Base-by-base conservation (phyloP, 23 tunicate genomes). In the Clavelina lepadiformis region DNA sequence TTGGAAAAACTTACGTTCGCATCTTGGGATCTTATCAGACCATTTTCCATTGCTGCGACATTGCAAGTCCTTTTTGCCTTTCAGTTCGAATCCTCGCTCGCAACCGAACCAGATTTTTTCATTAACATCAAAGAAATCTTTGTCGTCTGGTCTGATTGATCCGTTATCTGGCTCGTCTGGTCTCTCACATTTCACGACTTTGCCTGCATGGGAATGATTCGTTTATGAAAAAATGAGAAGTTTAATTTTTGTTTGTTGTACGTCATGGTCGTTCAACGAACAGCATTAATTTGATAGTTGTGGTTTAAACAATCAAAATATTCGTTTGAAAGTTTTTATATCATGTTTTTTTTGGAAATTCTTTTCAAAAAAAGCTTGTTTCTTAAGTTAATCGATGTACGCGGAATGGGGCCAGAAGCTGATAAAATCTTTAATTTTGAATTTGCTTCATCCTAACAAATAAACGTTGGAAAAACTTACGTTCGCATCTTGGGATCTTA, bases 31-130 rank as follows among this genome's bases (percentile, higher is more conserved):
- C 21, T 57, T 8, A 5, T 57, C 3, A 2, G 33, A 25, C 63
- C 63, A 57, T 28, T 57, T 57, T 28, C 33, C 63, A 57, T 3
- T 57, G 26, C n/a, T 21, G 31, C 26, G 2, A 29, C 81, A 75
- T 18, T 30, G 46, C 3, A 75, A 21, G 6, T 25, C 49, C 0
- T 54, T 30, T 0, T 20, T 22, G 29, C 81, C 81, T 23, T 28
- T 53, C 47, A 75, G 30, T 46, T 29, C 33, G 51, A 54, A 75
- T 26, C 72, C 81, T n/a, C 47, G 50, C 27, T 55, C 56, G 61
- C 81, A 75, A 8, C 35, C 31, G 51, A 64, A 75, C 63, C 37
- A 37, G 61, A 75, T 35, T 52, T 37, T 52, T 33, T 64, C 51
- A 15, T 72, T 72, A 33, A 75, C 81, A 7, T 27, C 46, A 30